Evolutionary conservation across 2,113 vertebrate genomes (phyloP), one percentile per base, ranked within the genome.

Genomic region (Pantherophis guttatus): DNA sequence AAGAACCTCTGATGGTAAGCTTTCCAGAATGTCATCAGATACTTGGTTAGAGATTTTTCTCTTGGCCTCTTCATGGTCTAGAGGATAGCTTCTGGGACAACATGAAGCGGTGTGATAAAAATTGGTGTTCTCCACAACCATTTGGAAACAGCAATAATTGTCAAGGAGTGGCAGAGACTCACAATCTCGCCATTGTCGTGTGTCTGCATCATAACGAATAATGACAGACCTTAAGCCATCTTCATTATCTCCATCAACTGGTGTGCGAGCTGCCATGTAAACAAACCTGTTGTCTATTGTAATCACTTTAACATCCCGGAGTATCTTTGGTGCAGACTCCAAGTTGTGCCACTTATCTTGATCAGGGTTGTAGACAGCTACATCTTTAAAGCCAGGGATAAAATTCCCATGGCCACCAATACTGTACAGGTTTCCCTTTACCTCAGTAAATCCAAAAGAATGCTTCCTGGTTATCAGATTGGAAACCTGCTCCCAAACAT

Each of bases 31-130:
- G 93, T 99, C 99, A 62, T 99, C 98, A 0, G 98, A 98, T 58
- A 98, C 97, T 23, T 98, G 98, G 87, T 94, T 93, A 58, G 98
- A 98, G 86, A 99, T 99, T 97, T 99, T 99, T 62, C 98, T 96
- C 90, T 98, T 97, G 50, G 98, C 99, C 2, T 98, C 98, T 91
- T 99, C 99, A 0, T 99, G 99, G 54, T 98, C 98, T 94, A 98
- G 97, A 0, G 98, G 91, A 95, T 99, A 99, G 95, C 98, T 99
- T 97, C 98, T 99, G 87, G 99, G 99, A 96, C 99, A 99, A 95
- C 99, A 99, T 0, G 99, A 99, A 1, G 99, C 99, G 0, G 99
- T 99, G 94, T 99, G 99, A 97, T 99, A 99, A 93, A 99, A 99
- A 96, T 99, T 99, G 13, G 99, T 99, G 91, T 98, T 98, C 4